phyloP scores from a whole-genome alignment of 2,113 vertebrate species.

The Egretta garzetta region DNA sequence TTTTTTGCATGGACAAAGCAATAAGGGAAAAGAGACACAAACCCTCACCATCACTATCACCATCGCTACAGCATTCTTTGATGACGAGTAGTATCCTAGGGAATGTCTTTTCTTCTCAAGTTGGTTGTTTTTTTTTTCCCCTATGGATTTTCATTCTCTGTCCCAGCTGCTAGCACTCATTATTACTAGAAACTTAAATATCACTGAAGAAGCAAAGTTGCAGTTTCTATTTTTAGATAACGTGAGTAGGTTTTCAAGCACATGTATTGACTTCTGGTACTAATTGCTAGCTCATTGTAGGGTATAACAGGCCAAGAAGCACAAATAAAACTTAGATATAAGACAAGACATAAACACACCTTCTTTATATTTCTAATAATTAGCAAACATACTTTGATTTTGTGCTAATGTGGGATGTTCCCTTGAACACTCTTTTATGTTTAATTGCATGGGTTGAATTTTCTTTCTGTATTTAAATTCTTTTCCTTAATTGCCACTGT shows the following conservation, averaged over 20 bases:
- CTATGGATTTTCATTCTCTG: not conserved
- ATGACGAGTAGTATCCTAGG: not conserved
- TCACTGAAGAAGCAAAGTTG: not conserved
- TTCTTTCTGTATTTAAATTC: not conserved
- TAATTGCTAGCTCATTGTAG: conserved; percentile 4
- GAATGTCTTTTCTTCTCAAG: not conserved
- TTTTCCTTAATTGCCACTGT: not conserved
- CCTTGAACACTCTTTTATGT: not conserved
- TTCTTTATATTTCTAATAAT: conserved; percentile 9
- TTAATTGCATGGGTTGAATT: conserved; percentile 13
- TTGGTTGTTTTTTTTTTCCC: not conserved
- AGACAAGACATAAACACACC: not conserved
- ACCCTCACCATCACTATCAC: not conserved
- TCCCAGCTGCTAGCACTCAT: not conserved
- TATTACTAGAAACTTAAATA: not conserved
- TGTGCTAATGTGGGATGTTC: not conserved
- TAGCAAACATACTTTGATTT: not conserved
- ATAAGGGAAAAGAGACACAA: not conserved
- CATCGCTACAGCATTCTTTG: not conserved
- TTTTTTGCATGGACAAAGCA: not conserved
- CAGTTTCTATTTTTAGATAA: not conserved
- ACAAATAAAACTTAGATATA: not conserved
- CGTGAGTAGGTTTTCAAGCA: not conserved
- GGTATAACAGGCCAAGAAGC: not conserved
- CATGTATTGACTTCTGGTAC: not conserved